These are phyloP conservation scores for Anthopleura xanthogrammica DNA, from an alignment of 92 coral and sea anemone genomes.

Conservation along the genomic window DNA sequence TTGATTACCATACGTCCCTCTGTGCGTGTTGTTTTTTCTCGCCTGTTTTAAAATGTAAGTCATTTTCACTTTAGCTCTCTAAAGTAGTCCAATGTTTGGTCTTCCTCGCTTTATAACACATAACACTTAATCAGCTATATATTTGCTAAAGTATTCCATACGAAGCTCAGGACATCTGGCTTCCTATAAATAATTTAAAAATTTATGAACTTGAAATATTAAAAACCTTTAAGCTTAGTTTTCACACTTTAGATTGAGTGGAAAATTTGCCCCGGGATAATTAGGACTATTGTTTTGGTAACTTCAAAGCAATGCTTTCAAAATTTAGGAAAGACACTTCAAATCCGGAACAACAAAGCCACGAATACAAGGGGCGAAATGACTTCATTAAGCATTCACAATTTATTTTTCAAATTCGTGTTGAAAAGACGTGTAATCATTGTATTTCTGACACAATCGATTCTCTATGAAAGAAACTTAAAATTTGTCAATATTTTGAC, in stretches of 20 bases:
- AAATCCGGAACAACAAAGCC: not conserved
- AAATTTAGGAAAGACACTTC: not conserved
- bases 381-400: not conserved
- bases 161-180: not conserved
- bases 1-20: too few relatives aligned
- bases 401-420: too few relatives aligned
- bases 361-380: too few relatives aligned
- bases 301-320: not conserved
- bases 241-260: not conserved
- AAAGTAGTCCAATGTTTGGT: not conserved
- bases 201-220: not conserved
- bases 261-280: not conserved
- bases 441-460: too few relatives aligned
- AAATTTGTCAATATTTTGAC: not conserved
- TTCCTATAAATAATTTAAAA: too few relatives aligned
- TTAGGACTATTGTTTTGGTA: not conserved
- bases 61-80: not conserved
- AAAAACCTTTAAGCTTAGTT: not conserved
- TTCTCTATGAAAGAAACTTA: too few relatives aligned
- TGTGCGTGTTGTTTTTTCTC: too few relatives aligned
- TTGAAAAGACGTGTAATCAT: too few relatives aligned
- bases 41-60: too few relatives aligned
- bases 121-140: too few relatives aligned
- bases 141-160: too few relatives aligned
- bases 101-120: not conserved